Percentiles rank a stretch among this genome's conserved stretches.
Conservation (phyloP, 2,888 invertebrate genomes). For the Odontomyia ornata region DNA sequence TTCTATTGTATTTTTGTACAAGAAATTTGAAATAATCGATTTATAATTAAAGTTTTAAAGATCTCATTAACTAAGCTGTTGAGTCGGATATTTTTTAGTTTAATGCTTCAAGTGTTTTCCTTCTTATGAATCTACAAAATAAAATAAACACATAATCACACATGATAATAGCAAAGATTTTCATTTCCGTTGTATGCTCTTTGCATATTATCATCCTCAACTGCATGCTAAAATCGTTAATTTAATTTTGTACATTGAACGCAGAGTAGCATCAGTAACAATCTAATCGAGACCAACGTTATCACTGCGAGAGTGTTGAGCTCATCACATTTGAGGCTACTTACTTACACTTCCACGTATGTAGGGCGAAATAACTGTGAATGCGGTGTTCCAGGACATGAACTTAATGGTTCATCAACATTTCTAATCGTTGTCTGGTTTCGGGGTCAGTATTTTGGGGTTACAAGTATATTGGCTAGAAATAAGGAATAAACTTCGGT, state of each 20-base stretch:
- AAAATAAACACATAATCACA: no score
- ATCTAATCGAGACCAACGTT: not conserved
- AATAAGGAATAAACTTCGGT: no score
- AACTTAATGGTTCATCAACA: not conserved
- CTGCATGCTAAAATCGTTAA: not conserved
- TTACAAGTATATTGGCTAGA: not conserved
- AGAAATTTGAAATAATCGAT: no score
- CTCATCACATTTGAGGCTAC: not conserved
- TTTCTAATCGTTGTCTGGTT: not conserved
- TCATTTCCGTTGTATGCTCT: not conserved
- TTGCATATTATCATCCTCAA: not conserved
- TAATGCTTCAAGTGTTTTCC: no score
- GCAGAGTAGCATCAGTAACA: not conserved
- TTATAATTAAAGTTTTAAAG: no score
- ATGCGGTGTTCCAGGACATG: not conserved
- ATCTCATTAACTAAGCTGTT: no score
- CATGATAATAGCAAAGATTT: no score
- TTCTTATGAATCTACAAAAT: no score
- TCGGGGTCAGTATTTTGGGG: not conserved
- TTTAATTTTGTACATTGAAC: not conserved
- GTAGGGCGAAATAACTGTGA: not conserved
- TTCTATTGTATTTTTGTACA: no score
- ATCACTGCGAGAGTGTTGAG: not conserved
- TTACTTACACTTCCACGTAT: not conserved
- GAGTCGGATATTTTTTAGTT: no score